Conservation (phyloP, 2,113 vertebrate species). For the Bungarus multicinctus region DNA sequence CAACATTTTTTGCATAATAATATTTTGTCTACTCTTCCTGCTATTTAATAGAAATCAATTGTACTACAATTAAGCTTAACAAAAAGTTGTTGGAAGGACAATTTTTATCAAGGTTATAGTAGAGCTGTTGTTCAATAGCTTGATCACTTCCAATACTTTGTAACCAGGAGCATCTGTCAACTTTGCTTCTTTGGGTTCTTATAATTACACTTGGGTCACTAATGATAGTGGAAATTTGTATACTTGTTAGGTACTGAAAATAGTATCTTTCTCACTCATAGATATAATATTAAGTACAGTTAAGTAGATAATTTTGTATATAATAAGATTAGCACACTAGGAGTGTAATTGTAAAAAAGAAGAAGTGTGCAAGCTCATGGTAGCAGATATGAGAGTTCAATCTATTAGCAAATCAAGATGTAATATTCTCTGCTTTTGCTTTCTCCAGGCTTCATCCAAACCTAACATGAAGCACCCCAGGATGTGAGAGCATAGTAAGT, state of each 20-base stretch:
- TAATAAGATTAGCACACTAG: neutral
- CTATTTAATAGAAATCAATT: neutral
- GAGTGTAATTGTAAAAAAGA: neutral
- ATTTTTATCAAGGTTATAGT: neutral
- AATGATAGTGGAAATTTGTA: neutral
- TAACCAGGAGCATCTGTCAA: neutral
- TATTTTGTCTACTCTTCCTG: neutral
- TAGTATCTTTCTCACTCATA: neutral
- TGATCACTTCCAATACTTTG: neutral
- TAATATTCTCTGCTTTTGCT: neutral
- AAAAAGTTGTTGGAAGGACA: neutral
- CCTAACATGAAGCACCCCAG: neutral
- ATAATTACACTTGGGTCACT: neutral
- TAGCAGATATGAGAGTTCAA: neutral
- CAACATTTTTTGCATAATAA: neutral
- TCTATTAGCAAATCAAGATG: neutral
- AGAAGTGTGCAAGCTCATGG: neutral
- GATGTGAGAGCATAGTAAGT: neutral
- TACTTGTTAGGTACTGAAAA: neutral
- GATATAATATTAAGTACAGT: neutral
- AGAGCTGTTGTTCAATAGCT: neutral
- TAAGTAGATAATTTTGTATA: neutral
- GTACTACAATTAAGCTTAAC: neutral
- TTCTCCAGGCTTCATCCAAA: neutral
- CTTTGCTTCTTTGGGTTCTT: neutral